These are phyloP conservation scores for rabbit (Oryctolagus cuniculus) DNA, from an alignment of 2,113 vertebrate genomes.

Conservation along the genomic window DNA sequence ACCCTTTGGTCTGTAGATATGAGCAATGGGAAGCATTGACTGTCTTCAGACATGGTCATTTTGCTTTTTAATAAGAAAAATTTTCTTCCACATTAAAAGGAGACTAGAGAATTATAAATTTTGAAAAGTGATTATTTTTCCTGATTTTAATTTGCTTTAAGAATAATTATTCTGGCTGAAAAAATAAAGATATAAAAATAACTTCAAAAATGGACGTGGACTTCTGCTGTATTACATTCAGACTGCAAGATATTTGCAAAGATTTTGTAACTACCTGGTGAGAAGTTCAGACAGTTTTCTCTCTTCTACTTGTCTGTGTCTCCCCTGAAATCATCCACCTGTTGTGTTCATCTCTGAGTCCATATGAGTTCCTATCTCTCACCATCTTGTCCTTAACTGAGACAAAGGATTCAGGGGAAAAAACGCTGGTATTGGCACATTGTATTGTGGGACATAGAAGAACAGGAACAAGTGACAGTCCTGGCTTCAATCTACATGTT, in stretches of 20 bases:
- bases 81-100: not conserved
- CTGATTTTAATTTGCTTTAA: not conserved
- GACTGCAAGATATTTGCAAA: not conserved
- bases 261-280: too few relatives aligned
- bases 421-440: not conserved
- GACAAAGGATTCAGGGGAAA: not conserved
- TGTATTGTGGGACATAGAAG: not conserved
- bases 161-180: not conserved
- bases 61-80: too few relatives aligned
- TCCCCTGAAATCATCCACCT: not conserved
- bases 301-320: too few relatives aligned
- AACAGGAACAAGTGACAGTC: not conserved
- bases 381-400: not conserved
- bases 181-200: not conserved
- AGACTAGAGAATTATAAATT: not conserved
- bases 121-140: not conserved
- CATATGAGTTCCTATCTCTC: not conserved
- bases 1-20: not conserved
- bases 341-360: not conserved
- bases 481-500: not conserved
- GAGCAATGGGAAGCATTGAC: too few relatives aligned
- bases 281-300: not conserved
- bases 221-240: not conserved
- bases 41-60: not conserved
- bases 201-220: not conserved